These are phyloP conservation scores for Lutjanus argentimaculatus DNA, from an alignment of 2,797 vertebrate genomes.

Conservation along the genomic window DNA sequence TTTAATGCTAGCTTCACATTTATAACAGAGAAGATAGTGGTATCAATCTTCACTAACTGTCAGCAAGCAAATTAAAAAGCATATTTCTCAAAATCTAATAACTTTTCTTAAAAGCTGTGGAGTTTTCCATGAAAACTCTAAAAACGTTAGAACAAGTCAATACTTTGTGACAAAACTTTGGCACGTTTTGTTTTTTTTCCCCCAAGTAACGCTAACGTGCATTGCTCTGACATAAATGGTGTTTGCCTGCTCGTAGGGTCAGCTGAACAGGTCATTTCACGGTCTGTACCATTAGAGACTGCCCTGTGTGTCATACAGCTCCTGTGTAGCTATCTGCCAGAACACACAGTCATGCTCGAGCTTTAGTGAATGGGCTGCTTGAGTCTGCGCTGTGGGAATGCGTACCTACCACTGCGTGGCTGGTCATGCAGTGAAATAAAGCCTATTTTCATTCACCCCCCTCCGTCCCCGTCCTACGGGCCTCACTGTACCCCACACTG, in stretches of 20 bases:
- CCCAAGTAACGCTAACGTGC: rapidly evolving
- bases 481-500: slow-evolving; percentile 10
- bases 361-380: slow-evolving; percentile 60
- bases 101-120: neutral
- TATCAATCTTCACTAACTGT: neutral
- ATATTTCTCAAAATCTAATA: no score
- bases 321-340: slow-evolving; percentile 14
- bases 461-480: slow-evolving; percentile 39
- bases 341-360: slow-evolving; percentile 39
- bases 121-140: neutral
- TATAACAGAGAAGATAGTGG: neutral
- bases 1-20: neutral
- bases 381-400: slow-evolving; percentile 55
- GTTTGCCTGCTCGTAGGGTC: neutral
- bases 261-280: slow-evolving; percentile 23
- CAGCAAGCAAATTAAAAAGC: no score
- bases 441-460: slow-evolving; percentile 32
- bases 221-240: neutral
- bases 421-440: slow-evolving; percentile 46
- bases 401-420: slow-evolving; percentile 31
- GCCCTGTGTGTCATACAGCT: slow-evolving; percentile 42
- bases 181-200: neutral
- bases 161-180: neutral
- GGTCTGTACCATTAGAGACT: slow-evolving; percentile 29
- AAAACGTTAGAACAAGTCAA: neutral